Percentiles rank a stretch among this genome's conserved stretches.
Conservation (phyloP, 1,140 invertebrate genomes). For the Copidosoma floridanum region DNA sequence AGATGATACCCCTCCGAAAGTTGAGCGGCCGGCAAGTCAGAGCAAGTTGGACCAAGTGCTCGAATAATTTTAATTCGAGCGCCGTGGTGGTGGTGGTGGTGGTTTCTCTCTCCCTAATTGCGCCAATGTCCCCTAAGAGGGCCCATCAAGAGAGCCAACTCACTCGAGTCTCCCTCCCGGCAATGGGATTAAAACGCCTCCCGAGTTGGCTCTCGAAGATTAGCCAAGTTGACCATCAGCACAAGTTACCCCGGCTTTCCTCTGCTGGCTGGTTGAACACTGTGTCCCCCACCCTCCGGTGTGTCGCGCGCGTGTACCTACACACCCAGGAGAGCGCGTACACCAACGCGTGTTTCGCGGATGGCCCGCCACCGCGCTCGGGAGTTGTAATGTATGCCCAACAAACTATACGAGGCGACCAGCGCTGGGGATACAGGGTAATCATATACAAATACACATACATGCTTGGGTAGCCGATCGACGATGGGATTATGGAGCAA, state of each 20-base stretch:
- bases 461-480: no score
- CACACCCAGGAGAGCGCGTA: no score
- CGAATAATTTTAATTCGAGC: slow-evolving; percentile 21
- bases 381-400: no score
- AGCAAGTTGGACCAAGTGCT: neutral
- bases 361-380: no score
- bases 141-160: neutral
- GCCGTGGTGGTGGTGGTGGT: no score
- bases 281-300: neutral
- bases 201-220: slow-evolving; percentile 24
- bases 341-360: no score
- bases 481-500: slow-evolving; percentile 28
- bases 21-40: neutral
- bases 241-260: no score
- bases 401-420: no score
- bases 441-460: no score
- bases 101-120: neutral
- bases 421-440: no score
- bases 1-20: no score
- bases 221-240: slow-evolving; percentile 25
- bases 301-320: neutral
- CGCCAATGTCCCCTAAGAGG: neutral
- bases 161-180: neutral
- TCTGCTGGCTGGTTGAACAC: no score
- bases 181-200: slow-evolving; percentile 12